phyloP scores from a whole-genome alignment of 2,888 invertebrate species.

The Himalopsyche tibetana region DNA sequence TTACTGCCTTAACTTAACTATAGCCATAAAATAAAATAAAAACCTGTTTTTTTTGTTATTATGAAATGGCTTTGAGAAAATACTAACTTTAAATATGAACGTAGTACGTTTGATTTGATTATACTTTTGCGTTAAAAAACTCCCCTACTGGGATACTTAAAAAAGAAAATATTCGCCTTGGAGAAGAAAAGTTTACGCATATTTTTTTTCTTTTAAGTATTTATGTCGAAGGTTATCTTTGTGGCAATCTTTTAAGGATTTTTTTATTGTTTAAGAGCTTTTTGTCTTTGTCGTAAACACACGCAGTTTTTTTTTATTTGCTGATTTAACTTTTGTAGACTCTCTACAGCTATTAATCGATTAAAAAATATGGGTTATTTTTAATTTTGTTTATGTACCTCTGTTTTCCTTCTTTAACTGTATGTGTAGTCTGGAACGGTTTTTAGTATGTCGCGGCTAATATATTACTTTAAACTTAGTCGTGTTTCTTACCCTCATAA shows the following conservation, averaged over 20 bases:
- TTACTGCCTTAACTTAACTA: slow-evolving; percentile 15
- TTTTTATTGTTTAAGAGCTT: neutral
- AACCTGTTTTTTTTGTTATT: neutral
- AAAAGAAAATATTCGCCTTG: slow-evolving; percentile 27
- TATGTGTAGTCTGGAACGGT: too few species aligned
- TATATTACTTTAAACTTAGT: too few species aligned
- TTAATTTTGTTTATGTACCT: too few species aligned
- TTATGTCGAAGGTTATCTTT: neutral
- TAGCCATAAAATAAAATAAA: slow-evolving; percentile 27
- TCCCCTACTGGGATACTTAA: slow-evolving; percentile 9
- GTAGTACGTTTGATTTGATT: slow-evolving; percentile 25
- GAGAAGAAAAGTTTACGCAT: neutral
- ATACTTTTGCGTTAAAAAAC: slow-evolving; percentile 16
- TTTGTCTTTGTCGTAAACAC: neutral
- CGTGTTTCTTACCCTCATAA: too few species aligned
- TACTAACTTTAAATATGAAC: slow-evolving; percentile 29
- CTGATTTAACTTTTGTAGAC: neutral
- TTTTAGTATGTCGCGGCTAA: too few species aligned
- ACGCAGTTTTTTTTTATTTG: neutral
- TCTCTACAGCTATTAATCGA: too few species aligned
- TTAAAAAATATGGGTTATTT: too few species aligned
- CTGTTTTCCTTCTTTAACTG: too few species aligned
- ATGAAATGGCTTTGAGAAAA: slow-evolving; percentile 27
- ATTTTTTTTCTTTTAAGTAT: neutral
- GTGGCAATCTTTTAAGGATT: neutral